Evolutionary conservation across 2,797 vertebrate species (phyloP), one percentile per base, ranked within the genome.

Genomic region (Telmatherina bonti): DNA sequence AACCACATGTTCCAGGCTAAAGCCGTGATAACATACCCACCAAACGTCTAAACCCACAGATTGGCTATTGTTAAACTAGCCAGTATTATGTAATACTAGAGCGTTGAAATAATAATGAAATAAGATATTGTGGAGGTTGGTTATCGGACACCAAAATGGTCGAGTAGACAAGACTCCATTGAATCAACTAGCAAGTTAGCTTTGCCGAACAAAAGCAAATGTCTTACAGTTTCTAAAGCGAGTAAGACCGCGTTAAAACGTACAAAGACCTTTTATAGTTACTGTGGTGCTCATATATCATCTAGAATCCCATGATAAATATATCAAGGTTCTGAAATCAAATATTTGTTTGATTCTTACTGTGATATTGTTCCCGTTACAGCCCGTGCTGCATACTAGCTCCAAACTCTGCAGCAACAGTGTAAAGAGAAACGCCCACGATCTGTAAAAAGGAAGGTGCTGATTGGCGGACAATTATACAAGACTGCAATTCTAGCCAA

Each of bases 111-210:
- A 0, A 20, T 0, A n/a, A 4, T 36, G 0, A 18, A 12, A 52
- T 13, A 6, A 10, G 7, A 20, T 12, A 1, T 6, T 2, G 13
- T 16, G 6, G 22, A 27, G 45, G 67, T 45, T 69, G 70, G 26
- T 41, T 43, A 31, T 54, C 62, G 52, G 63, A 54, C 63, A 67
- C 24, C 78, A 89, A 92, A 91, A 88, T 88, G 87, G 85, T 83
- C 74, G 85, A 84, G 69, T 62, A 78, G 59, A 78, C 64, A 78
- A 78, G 79, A 88, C 78, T 86, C 80, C 76, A 77, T 27, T 74
- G 65, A 82, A 66, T 29, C 58, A 83, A 18, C n/a, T 71, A 84
- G 80, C 84, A 38, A 2, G 55, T 67, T 88, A 91, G 84, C 83
- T 64, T 80, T 72, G 62, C 67, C 29, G n/a, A 69, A 86, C 78